These are phyloP conservation scores for Monochamus alternatus DNA, from an alignment of 2,888 invertebrate genomes.

Conservation along the genomic window DNA sequence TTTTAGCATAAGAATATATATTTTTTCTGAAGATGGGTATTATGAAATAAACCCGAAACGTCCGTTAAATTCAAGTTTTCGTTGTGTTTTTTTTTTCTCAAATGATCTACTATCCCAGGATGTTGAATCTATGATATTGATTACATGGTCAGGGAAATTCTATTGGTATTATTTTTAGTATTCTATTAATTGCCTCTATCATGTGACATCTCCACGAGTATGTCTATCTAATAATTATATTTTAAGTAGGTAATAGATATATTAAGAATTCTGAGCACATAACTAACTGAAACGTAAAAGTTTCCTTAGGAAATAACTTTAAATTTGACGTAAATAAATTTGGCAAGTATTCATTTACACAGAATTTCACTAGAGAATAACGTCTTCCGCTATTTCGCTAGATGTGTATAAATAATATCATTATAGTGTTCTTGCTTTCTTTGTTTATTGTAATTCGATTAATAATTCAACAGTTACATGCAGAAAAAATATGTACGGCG, in stretches of 20 bases:
- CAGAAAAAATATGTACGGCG: too few relatives aligned
- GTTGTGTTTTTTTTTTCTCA: too few relatives aligned
- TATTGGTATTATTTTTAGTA: too few relatives aligned
- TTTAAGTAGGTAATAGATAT: slow-evolving; percentile 1
- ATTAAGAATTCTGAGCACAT: slow-evolving; percentile 18
- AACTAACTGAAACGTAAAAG: slow-evolving; percentile 14
- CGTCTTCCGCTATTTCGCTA: slow-evolving; percentile 27
- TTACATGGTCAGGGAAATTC: too few relatives aligned
- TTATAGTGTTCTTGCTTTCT: not conserved
- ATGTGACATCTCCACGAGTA: not conserved
- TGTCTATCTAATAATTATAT: not conserved
- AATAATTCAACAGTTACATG: not conserved
- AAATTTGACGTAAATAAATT: slow-evolving; percentile 35
- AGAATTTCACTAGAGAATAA: slow-evolving; percentile 23
- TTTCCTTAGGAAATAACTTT: slow-evolving; percentile 33
- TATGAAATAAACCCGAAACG: too few relatives aligned
- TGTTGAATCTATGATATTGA: too few relatives aligned
- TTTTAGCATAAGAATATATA: too few relatives aligned
- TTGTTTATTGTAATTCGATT: not conserved
- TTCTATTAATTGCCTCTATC: too few relatives aligned
- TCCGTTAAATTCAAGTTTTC: too few relatives aligned
- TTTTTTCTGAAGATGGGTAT: too few relatives aligned
- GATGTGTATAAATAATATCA: slow-evolving; percentile 14
- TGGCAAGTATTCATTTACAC: slow-evolving; percentile 30
- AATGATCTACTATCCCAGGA: too few relatives aligned